phyloP scores from a whole-genome alignment of 2,888 invertebrate genomes.

The Drosophila robusta region DNA sequence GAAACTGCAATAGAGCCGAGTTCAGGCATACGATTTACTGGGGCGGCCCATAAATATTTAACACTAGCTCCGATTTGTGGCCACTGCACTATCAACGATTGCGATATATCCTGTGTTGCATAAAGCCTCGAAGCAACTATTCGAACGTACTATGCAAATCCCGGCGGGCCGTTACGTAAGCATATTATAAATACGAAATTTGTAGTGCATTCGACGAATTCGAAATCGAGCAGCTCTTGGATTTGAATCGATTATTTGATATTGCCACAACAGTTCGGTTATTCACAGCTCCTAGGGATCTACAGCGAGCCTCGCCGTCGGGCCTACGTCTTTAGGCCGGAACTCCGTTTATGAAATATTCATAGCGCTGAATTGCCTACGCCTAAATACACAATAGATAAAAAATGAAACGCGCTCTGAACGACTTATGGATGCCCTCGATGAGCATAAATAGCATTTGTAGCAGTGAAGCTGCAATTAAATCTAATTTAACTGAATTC shows the following conservation, averaged over 20 bases:
- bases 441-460: neutral
- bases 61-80: conserved; percentile 37
- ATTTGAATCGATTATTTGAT: conserved; percentile 59
- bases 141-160: conserved; percentile 56
- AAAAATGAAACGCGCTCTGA: neutral
- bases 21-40: conserved; percentile 14
- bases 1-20: conserved; percentile 2
- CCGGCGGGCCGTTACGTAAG: conserved; percentile 59
- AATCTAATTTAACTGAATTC: no score
- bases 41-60: conserved; percentile 55
- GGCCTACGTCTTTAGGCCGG: neutral
- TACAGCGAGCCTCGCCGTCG: no score
- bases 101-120: conserved; percentile 66
- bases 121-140: conserved; percentile 35
- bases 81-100: conserved; percentile 44
- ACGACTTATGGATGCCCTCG: conserved; percentile 9
- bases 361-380: conserved; percentile 39
- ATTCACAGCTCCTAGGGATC: neutral
- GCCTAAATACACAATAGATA: conserved; percentile 7
- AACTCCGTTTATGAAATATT: conserved; percentile 32
- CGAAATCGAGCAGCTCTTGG: conserved; percentile 40
- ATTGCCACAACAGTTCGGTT: conserved; percentile 10
- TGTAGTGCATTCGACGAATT: conserved; percentile 21
- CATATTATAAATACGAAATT: conserved; percentile 70
- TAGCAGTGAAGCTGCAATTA: no score